These are phyloP conservation scores for Drosophila infuscata DNA, from an alignment of 2,888 invertebrate genomes.

Conservation along the genomic window DNA sequence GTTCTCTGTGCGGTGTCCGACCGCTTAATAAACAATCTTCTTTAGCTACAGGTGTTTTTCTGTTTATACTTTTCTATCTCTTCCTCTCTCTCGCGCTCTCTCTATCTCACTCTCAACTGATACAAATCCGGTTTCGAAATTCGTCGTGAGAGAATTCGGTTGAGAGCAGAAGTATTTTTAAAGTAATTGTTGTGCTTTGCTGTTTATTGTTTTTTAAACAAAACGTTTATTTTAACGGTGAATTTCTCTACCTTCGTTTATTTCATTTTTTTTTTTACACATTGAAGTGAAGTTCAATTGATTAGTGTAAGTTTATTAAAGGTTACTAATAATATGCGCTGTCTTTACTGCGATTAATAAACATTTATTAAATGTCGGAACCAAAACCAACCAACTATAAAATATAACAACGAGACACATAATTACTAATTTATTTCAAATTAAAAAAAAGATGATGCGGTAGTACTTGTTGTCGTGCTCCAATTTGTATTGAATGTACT, in stretches of 20 bases:
- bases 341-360: neutral
- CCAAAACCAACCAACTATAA: neutral
- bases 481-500: neutral
- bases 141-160: neutral
- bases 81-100: conserved; percentile 3
- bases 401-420: neutral
- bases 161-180: too few species aligned
- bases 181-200: neutral
- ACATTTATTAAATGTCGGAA: neutral
- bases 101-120: conserved; percentile 1
- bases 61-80: conserved; percentile 21
- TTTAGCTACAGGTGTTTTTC: conserved; percentile 50
- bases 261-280: neutral
- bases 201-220: conserved; percentile 1
- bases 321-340: neutral
- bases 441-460: conserved; percentile 5
- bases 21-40: conserved; percentile 38
- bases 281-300: neutral
- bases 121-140: neutral
- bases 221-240: too few species aligned
- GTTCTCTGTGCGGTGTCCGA: conserved; percentile 24
- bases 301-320: neutral
- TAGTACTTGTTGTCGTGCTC: conserved; percentile 12
- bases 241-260: neutral
- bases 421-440: neutral